Percentiles rank a stretch among this genome's conserved stretches.
phyloP scores from a whole-genome alignment of 35 echinoderm and acorn worm species.

The Heliocidaris erythrogramma region DNA sequence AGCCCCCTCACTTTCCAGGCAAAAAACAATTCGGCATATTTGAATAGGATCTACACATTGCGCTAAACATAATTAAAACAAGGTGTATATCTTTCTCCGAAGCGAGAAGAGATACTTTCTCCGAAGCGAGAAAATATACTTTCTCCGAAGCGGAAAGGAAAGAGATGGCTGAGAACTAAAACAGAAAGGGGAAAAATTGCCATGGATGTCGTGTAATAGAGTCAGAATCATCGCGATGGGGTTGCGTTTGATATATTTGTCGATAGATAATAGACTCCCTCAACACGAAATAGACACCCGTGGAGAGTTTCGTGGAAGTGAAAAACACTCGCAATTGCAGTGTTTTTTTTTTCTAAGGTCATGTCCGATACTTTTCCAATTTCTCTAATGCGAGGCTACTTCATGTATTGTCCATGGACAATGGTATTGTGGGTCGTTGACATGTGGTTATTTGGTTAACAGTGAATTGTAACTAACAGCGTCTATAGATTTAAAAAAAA shows the following conservation, averaged over 20 bases:
- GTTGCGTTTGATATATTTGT: background rate
- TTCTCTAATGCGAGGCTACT: background rate
- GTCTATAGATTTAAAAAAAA: no score
- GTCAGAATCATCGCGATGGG: background rate
- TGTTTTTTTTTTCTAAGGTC: background rate
- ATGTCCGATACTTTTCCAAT: background rate
- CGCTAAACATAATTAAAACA: no score
- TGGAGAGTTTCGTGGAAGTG: background rate
- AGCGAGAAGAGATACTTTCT: no score
- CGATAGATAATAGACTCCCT: background rate
- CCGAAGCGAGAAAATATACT: no score
- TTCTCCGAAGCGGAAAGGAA: background rate
- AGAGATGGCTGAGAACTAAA: background rate
- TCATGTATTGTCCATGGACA: background rate
- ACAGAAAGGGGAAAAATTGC: background rate
- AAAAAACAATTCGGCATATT: background rate
- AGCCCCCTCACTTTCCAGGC: background rate
- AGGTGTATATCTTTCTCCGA: no score
- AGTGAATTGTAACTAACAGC: no score
- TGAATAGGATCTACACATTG: no score
- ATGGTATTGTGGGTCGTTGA: background rate
- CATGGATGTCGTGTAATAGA: background rate
- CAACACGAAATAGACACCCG: background rate
- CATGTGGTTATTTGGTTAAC: no score
- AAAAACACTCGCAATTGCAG: background rate